These are phyloP conservation scores for Carollia perspicillata DNA, from an alignment of 2,113 vertebrate species.

Conservation along the genomic window DNA sequence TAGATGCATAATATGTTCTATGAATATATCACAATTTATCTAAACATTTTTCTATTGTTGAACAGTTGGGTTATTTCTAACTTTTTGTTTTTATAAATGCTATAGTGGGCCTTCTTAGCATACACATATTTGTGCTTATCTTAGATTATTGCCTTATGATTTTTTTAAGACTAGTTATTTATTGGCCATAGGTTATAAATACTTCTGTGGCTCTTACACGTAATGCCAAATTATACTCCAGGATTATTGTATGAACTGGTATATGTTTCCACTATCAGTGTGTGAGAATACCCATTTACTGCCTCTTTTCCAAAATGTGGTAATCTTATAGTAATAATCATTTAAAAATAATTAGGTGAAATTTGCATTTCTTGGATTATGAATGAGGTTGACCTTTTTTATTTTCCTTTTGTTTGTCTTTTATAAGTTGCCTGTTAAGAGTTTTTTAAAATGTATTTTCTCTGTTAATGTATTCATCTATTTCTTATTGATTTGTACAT, in stretches of 20 bases:
- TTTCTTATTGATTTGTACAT: not conserved
- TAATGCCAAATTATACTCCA: not conserved
- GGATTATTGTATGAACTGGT: not conserved
- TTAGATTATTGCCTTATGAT: not conserved
- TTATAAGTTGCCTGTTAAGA: not conserved
- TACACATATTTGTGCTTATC: not conserved
- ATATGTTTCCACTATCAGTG: not conserved
- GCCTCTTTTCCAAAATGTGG: not conserved
- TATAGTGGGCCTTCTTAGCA: not conserved
- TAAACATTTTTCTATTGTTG: not conserved
- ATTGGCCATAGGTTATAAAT: not conserved
- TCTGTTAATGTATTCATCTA: not conserved
- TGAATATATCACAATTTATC: not conserved
- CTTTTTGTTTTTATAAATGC: constrained; percentile 20
- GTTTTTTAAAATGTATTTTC: not conserved
- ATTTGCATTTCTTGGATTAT: not conserved
- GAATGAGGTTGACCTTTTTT: not conserved
- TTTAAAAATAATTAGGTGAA: not conserved
- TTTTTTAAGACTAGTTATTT: not conserved
- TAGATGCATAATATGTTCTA: not conserved
- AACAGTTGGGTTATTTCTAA: not conserved
- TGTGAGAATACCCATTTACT: not conserved
- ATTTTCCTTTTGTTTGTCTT: not conserved
- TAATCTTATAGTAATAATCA: not conserved
- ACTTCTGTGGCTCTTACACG: not conserved